Conservation (phyloP, 2,113 vertebrate genomes). For the Takifugu flavidus region DNA sequence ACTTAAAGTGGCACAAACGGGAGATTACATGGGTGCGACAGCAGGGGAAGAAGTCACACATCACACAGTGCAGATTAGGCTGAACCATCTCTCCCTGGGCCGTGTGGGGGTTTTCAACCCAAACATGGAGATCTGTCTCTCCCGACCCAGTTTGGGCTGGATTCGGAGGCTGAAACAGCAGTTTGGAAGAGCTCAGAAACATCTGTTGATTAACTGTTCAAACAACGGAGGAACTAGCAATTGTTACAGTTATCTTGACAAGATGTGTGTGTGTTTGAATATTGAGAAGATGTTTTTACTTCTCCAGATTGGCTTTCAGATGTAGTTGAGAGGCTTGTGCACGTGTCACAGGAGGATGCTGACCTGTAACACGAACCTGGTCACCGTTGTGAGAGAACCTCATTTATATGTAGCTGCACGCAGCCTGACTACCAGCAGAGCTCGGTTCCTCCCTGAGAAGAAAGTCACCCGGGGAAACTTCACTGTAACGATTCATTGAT, state of each 20-base stretch:
- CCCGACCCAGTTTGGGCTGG: constrained; percentile 49
- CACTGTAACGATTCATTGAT: no score
- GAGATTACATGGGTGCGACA: constrained; percentile 60
- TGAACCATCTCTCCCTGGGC: constrained; percentile 51
- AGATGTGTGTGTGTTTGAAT: neutral
- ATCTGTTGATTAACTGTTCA: constrained; percentile 1
- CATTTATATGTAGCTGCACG: no score
- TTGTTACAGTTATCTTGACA: neutral
- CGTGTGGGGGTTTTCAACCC: constrained; percentile 44
- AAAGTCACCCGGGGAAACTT: no score
- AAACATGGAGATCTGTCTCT: constrained; percentile 47
- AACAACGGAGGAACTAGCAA: constrained; percentile 7
- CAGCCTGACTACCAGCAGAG: no score
- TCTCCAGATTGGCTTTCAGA: neutral
- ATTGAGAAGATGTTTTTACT: neutral
- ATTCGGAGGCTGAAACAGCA: constrained; percentile 36
- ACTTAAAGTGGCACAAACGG: constrained; percentile 60
- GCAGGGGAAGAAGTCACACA: constrained; percentile 62
- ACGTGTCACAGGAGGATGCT: no score
- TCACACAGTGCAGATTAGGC: constrained; percentile 61
- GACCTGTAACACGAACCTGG: neutral
- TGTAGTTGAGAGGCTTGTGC: no score
- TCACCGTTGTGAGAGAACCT: no score
- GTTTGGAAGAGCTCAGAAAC: constrained; percentile 16
- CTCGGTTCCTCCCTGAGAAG: no score